Percentiles rank a stretch among this genome's conserved stretches.
Conservation (phyloP, 2,113 vertebrate genomes). For the Corythornis madagascariensis region DNA sequence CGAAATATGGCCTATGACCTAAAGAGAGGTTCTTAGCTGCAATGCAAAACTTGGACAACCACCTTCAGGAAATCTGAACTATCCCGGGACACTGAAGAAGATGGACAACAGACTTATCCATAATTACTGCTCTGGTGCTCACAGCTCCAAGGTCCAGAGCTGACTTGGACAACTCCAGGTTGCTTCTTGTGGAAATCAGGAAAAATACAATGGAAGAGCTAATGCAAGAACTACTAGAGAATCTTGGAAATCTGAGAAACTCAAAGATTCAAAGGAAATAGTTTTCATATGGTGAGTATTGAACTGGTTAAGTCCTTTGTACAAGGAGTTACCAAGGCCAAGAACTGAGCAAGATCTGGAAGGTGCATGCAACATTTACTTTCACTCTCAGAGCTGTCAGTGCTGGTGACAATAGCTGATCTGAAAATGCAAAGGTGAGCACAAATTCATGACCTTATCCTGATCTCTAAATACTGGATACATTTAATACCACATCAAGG, state of each 20-base stretch:
- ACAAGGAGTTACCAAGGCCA: not conserved
- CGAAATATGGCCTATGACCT: not conserved
- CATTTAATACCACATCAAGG: not conserved
- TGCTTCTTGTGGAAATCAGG: not conserved
- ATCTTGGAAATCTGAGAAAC: not conserved
- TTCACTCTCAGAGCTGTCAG: not conserved
- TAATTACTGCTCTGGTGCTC: not conserved
- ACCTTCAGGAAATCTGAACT: not conserved
- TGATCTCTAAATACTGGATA: not conserved
- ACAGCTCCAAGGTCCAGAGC: not conserved
- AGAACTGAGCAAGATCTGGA: not conserved
- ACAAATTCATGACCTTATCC: not conserved
- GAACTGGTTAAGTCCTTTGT: not conserved
- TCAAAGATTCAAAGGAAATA: not conserved
- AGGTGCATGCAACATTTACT: not conserved
- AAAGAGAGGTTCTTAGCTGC: not conserved
- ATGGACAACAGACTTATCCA: not conserved
- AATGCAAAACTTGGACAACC: rapidly evolving
- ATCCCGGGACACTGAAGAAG: not conserved
- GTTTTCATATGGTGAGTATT: not conserved
- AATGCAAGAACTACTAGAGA: not conserved
- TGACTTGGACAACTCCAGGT: not conserved
- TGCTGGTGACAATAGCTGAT: not conserved
- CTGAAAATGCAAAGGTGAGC: not conserved
- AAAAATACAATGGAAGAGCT: not conserved